Base-by-base conservation (phyloP, 2,797 vertebrate species). In the Enteromius paludinosus region DNA sequence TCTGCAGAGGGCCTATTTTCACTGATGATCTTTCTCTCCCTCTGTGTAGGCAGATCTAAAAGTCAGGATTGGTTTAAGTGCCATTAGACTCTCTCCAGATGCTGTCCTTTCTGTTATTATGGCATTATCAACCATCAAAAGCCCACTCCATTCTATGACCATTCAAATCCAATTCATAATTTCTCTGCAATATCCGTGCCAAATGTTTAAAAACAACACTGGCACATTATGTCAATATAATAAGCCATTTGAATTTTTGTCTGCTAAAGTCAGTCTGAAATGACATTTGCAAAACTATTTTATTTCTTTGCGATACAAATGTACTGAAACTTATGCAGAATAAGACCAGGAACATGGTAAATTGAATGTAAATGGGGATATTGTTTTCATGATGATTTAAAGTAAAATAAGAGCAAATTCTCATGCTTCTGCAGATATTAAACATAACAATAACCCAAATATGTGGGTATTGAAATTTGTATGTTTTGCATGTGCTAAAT, bases 111-210 rank as follows among this genome's bases (percentile, higher is more conserved):
- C 33, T 75, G 23, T 47, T 30, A 38, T 69, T 17, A 64, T n/a
- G 14, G 15, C 23, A 68, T 43, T 49, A 78, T 47, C 9, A 61
- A 30, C 25, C 20, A 69, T 41, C 28, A 69, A 85, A 68, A 54
- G 82, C n/a, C 74, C 85, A 85, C 77, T 72, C 90, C 86, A 86
- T 89, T 89, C 74, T 81, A 76, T 89, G 47, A 78, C 88, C 85
- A 89, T 91, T 91, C 89, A 89, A 90, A 89, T 77, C 79, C 54
- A 84, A 89, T 92, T 88, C 33, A 86, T 90, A 78, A 88, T 78
- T 73, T 74, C 30, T 82, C 54, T 2, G 83, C 82, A 65, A 85
- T 86, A 88, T 90, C 87, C 70, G 79, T 49, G 66, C 69, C 81
- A 71, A 78, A 86, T 62, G 80, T 87, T 90, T 88, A 43, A 52